These are phyloP conservation scores for Prionace glauca DNA, from an alignment of 2,797 vertebrate genomes.

Conservation along the genomic window DNA sequence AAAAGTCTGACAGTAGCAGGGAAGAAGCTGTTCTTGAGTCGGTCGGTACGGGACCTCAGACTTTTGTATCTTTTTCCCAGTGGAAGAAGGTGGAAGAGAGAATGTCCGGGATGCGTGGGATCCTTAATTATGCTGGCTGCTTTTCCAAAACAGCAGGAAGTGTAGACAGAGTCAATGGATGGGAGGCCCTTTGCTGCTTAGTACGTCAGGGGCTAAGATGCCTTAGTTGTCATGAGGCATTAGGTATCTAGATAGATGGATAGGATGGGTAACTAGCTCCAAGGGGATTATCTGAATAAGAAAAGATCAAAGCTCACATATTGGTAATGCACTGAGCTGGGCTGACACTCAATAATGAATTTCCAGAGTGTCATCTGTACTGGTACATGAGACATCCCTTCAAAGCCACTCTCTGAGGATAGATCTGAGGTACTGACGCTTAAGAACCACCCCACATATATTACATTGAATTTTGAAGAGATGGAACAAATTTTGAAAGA, in stretches of 20 bases:
- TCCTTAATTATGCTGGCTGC: no score
- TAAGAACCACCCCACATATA: neutral
- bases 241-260: neutral
- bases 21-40: no score
- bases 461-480: neutral
- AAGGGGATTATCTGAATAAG: neutral
- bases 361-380: neutral
- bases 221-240: neutral
- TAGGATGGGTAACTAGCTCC: neutral
- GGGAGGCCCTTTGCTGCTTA: no score
- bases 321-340: neutral
- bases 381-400: neutral
- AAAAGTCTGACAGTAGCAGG: no score
- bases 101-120: no score
- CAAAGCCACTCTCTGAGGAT: neutral
- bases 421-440: slow-evolving; percentile 6
- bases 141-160: no score
- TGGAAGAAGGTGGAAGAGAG: no score
- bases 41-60: no score
- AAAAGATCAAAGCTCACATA: neutral
- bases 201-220: neutral
- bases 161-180: no score
- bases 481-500: neutral
- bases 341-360: neutral
- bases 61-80: no score